Evolutionary conservation across 92 coral and sea anemone species (phyloP), one percentile per base, ranked within the genome.

Genomic region (Hydrozoanthus gracilis): DNA sequence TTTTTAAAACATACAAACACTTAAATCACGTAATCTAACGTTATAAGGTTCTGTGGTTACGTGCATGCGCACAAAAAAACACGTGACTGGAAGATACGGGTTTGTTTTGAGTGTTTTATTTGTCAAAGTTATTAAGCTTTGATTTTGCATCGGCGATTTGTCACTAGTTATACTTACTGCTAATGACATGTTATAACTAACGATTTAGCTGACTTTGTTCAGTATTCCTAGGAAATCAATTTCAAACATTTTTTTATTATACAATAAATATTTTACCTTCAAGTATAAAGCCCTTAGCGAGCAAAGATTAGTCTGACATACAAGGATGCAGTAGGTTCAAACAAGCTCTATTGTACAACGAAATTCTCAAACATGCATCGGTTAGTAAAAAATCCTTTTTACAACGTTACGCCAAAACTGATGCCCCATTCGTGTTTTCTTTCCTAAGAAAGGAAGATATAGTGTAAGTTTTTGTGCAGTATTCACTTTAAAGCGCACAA

Each of bases 301-400:
- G 39, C 27, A 14, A 1, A 9, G 6, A 16, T 68, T 8, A 68
- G 47, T 68, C 48, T 20, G 7, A 68, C 47, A 35, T 58, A 58
- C 64, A 68, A 15, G 7, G 73, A 17, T 68, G 44, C 20, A 46
- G 8, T 67, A 65, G 17, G 48, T 48, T 16, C 47, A 20, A 70
- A 10, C 74, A 62, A 80, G 18, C 18, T 17, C 85, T 80, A 64
- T 64, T 46, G 85, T 80, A 80, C 85, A 80, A 65, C 49, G 12
- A 78, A 80, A 47, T 62, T 80, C 48, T 79, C 74, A 80, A 60
- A 64, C 50, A 45, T 50, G 72, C 52, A 16, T 46, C 35, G 85
- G 85, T n/a, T 80, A 78, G 72, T 67, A 62, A 79, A 49, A 79
- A 62, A 58, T 27, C 85, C 85, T 80, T 80, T 80, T 80, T 80